These are phyloP conservation scores for Geodia barretti DNA, from an alignment of 37 sponge, comb jelly and placozoan species.

Conservation along the genomic window DNA sequence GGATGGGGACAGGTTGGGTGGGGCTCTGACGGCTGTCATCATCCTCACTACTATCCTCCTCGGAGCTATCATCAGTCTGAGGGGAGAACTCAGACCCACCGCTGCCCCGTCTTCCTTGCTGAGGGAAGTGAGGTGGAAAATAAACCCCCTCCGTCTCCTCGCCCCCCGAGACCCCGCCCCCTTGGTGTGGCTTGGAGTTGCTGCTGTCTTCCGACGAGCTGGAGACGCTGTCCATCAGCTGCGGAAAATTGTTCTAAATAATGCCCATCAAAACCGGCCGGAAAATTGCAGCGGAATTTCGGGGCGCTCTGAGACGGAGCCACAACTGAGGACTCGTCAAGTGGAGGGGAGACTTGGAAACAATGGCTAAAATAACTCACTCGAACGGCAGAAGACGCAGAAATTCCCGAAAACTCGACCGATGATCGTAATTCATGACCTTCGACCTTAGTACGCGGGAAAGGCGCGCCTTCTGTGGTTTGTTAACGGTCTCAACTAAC, in stretches of 20 bases:
- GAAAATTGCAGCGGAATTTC: too few relatives aligned
- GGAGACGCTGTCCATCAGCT: conserved; percentile 1
- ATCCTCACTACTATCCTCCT: not conserved
- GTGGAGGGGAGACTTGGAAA: too few relatives aligned
- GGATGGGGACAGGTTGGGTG: not conserved
- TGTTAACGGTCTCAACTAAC: not conserved
- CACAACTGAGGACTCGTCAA: too few relatives aligned
- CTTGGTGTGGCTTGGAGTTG: not conserved
- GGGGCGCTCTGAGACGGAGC: too few relatives aligned
- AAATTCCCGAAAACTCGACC: too few relatives aligned
- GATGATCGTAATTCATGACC: too few relatives aligned
- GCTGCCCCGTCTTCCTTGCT: not conserved
- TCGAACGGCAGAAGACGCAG: too few relatives aligned
- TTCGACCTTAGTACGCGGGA: not conserved
- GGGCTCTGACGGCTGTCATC: not conserved
- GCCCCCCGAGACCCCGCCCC: not conserved
- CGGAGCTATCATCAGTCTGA: not conserved
- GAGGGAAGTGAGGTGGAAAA: not conserved
- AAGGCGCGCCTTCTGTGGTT: not conserved
- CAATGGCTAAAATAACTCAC: too few relatives aligned
- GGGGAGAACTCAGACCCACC: not conserved
- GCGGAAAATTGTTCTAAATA: not conserved
- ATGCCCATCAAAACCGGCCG: too few relatives aligned
- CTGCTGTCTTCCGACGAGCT: too few relatives aligned
- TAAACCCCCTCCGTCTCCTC: not conserved